These are phyloP conservation scores for Tachysurus vachellii DNA, from an alignment of 2,113 vertebrate species.

Conservation along the genomic window DNA sequence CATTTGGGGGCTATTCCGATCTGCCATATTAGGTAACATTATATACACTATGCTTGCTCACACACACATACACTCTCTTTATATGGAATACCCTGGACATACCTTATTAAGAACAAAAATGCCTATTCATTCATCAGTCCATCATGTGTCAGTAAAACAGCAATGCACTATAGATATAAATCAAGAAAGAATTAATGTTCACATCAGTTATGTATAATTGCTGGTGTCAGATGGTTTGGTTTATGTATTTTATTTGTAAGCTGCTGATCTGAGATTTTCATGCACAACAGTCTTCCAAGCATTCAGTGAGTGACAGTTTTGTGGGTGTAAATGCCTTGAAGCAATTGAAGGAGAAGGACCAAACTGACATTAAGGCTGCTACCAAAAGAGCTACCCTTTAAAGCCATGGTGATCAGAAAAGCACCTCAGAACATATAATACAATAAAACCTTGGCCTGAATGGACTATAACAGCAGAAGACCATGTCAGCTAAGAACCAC, in stretches of 20 bases:
- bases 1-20: conserved; percentile 60
- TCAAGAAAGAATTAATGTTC: not conserved
- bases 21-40: conserved; percentile 63
- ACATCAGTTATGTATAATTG: not conserved
- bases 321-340: not conserved
- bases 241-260: not conserved
- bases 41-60: conserved; percentile 61
- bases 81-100: conserved; percentile 29
- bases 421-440: not conserved
- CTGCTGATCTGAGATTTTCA: not conserved
- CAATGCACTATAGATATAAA: not conserved
- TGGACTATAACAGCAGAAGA: not conserved
- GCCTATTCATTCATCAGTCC: not conserved
- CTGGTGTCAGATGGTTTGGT: not conserved
- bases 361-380: not conserved
- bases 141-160: not conserved
- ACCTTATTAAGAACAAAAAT: not conserved
- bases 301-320: not conserved
- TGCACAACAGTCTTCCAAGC: not conserved
- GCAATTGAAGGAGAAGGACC: not conserved
- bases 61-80: conserved; percentile 61
- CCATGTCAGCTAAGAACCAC: not conserved
- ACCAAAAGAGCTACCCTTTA: not conserved
- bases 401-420: not conserved
- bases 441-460: not conserved